Base-by-base conservation (phyloP, 1,140 invertebrate genomes). In the Heterodera carotae region DNA sequence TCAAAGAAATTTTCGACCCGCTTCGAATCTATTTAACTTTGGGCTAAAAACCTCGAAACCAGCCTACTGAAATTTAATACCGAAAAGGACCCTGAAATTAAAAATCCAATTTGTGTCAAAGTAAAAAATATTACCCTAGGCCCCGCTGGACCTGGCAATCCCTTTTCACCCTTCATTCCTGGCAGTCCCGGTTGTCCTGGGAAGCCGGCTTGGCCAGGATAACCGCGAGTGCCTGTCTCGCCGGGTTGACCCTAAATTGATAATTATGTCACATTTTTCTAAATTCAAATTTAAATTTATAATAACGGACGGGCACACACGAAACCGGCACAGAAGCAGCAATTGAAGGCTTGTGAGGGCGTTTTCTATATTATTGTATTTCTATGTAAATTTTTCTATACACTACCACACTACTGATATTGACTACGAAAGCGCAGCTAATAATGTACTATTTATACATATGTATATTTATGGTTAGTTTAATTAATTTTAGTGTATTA, bases 131-230 rank as follows among this genome's bases (percentile, higher is more conserved):
- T n/a, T 73, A 88, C 85, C 80, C 86, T 76, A 39, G 87, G 86
- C 74, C 86, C 86, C 66, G 84, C 87, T 25, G 85, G 86, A 59
- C 86, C 86, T 34, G 79, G 77, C 53, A 87, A 72, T 48, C 87
- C 87, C 79, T 87, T 87, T 76, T 88, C 87, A 53, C 86, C 86
- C 72, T 84, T 88, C 72, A 85, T 86, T 77, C 87, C 87, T 25
- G 87, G 81, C 12, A 85, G 67, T 15, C 82, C 85, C n/a, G 86
- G 85, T 43, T 85, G 83, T 39, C 85, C 86, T 34, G 85, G 84
- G 7, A 83, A 48, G 53, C 86, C 86, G 27, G 76, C 43, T 27
- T 84, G 48, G 18, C 87, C 87, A 27, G 87, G 85, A 78, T 85
- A 87, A 60, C 86, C 86, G 18, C 84, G 81, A 25, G 69, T 67